Percentiles rank a stretch among this genome's conserved stretches.
phyloP scores from a whole-genome alignment of 2,888 invertebrate species.

The Vanessa cardui region DNA sequence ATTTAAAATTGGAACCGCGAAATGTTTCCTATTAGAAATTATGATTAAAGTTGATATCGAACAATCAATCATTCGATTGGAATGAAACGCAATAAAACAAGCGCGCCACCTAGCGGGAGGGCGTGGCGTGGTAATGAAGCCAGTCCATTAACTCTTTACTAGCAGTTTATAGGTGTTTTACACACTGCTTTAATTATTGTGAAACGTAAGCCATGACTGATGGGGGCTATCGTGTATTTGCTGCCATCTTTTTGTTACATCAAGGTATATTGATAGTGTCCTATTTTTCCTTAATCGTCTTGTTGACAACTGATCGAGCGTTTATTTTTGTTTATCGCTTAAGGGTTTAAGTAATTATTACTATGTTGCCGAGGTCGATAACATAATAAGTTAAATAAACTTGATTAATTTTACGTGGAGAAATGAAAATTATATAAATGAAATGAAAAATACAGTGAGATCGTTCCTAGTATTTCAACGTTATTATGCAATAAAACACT shows the following conservation, averaged over 20 bases:
- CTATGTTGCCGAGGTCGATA: too few relatives aligned
- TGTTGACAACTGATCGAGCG: neutral
- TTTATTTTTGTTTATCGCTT: neutral
- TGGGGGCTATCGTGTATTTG: slow-evolving; percentile 40
- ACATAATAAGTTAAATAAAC: too few relatives aligned
- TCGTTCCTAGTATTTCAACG: neutral
- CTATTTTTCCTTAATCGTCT: slow-evolving; percentile 2
- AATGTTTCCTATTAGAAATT: slow-evolving; percentile 38
- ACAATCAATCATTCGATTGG: slow-evolving; percentile 48
- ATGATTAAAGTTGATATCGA: slow-evolving; percentile 38
- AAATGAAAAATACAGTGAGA: too few relatives aligned
- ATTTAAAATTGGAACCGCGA: slow-evolving; percentile 32
- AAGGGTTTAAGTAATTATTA: too few relatives aligned
- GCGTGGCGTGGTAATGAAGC: slow-evolving; percentile 64
- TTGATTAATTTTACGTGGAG: too few relatives aligned
- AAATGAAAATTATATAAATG: neutral
- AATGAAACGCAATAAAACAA: slow-evolving; percentile 45
- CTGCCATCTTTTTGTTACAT: slow-evolving; percentile 18
- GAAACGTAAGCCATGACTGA: slow-evolving; percentile 53
- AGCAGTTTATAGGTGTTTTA: slow-evolving; percentile 73
- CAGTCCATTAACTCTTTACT: slow-evolving; percentile 68
- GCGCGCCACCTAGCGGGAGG: slow-evolving; percentile 67
- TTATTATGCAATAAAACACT: neutral
- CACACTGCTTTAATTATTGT: slow-evolving; percentile 74
- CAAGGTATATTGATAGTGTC: slow-evolving; percentile 2